Evolutionary conservation across 2,888 invertebrate species (phyloP).

Genomic region (Chloroclystis v-ata): DNA sequence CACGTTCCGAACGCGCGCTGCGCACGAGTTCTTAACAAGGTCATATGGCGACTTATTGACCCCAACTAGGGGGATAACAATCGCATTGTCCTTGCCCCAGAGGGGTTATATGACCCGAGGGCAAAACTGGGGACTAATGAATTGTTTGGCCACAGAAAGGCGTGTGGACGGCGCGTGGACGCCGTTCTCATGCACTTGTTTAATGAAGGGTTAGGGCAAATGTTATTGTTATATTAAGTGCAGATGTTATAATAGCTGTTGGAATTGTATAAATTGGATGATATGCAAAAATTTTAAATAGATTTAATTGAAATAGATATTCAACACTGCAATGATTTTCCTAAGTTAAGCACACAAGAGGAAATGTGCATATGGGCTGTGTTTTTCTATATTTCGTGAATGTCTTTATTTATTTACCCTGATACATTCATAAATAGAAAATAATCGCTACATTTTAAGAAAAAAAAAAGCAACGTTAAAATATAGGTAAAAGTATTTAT

Average conservation of each 20-base stretch:
- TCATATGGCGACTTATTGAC: conserved; percentile 61
- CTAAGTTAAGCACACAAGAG: no score
- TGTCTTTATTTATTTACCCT: no score
- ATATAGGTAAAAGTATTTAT: not conserved
- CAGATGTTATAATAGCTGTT: not conserved
- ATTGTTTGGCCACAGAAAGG: conserved; percentile 54
- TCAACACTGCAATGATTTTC: no score
- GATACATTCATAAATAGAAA: no score
- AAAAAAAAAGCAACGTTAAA: no score
- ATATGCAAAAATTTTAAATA: not conserved
- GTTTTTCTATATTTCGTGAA: no score
- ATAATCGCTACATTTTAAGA: no score
- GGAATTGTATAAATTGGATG: no score
- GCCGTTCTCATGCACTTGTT: conserved; percentile 47
- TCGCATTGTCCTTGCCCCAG: conserved; percentile 51
- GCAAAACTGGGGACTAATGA: conserved; percentile 42
- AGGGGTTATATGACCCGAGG: conserved; percentile 36
- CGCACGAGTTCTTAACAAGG: conserved; percentile 47
- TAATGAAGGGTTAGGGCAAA: conserved; percentile 28
- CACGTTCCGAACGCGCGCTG: conserved; percentile 33
- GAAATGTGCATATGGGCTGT: no score
- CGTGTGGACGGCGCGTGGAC: conserved; percentile 69
- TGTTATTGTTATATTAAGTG: conserved; percentile 9
- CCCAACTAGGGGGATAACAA: conserved; percentile 57
- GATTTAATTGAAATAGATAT: not conserved